Evolutionary conservation across 2,113 vertebrate species (phyloP), one percentile per base, ranked within the genome.

Genomic region (Melanerpes formicivorus): DNA sequence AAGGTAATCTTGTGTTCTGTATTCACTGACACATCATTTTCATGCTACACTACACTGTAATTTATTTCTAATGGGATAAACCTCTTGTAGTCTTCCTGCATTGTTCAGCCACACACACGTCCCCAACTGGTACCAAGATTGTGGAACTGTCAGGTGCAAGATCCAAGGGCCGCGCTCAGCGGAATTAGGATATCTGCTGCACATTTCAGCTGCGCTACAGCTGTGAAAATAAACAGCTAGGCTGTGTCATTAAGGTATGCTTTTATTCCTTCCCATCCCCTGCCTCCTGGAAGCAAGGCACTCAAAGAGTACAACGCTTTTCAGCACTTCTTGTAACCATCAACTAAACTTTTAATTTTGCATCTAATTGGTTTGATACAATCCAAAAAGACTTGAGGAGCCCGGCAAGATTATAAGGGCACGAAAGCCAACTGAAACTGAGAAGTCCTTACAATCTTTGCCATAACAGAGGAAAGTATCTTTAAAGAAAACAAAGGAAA

Each of bases 41-140:
- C 96, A 97, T 91, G 85, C 95, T 96, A 93, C 83, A 80, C 71
- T 79, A 96, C 87, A 96, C 93, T 94, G 74, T 90, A 93, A 97
- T 97, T 97, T 97, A 96, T 97, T 97, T 97, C 93, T 93, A 93
- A 95, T 80, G 87, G 66, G 93, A 97, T 96, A 97, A 97, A 91
- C 46, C 82, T 90, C 86, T 93, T 92, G 69, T 84, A 87, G 87
- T 72, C 75, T 84, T 89, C 62, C 50, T 59, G 63, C 71, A 88
- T 93, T 90, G 75, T 88, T 94, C 81, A 93, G 34, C 63, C 46
- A 87, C 77, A 79, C n/a, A 64, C 64, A 71, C 19, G 26, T 90
- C 64, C 52, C 65, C 84, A 82, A 48, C 65, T 23, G 52, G 95
- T 58, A 85, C 77, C 8, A 14, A 93, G 91, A 87, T 1, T 69